Evolutionary conservation across 2,888 invertebrate species (phyloP), one percentile per base, ranked within the genome.

Genomic region (Enoplolaimus lenunculus): DNA sequence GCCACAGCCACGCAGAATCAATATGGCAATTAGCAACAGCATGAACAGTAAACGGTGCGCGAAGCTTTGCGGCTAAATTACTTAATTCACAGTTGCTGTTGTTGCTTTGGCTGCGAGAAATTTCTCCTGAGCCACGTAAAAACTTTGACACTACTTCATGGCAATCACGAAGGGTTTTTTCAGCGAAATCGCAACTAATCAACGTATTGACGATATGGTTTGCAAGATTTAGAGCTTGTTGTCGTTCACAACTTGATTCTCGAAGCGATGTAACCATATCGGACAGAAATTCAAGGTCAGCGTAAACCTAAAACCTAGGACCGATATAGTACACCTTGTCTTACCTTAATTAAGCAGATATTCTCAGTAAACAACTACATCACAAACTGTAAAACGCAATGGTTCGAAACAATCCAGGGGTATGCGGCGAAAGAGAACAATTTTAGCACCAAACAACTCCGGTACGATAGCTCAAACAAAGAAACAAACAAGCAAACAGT

Each of bases 1-100:
- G 82, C 85, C 85, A 85, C 69, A 85, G 75, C 85, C 85, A 85
- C 0, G 84, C 85, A 26, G 80, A 77, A 34, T 74, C 74, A 72
- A 85, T 84, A 75, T 85, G 85, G 73, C 84, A 83, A 76, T 83
- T 81, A 45, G 84, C 84, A 75, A 85, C 80, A 3, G 83, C 83
- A 75, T 81, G 78, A 30, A 83, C 74, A 1, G 77, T 78, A 73
- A 35, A 45, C 45, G 45, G 21, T 45, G 7, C 7, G 7, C 45
- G 45, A 7, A 13, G 7, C 45, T 45, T 45, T 7, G 45, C 45
- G 21, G 45, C 7, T 21, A 21, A 13, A 7, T 7, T 13, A 7
- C 7, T 13, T 45, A 21, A 45, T 45, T 45, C 45, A 13, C 7
- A 45, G 45, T 45, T 45, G 7, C 45, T 21, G 45, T 45, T 21